Evolutionary conservation across 30 jellyfish, hydroid and myxozoan species (phyloP), one percentile per base, ranked within the genome.

Genomic region (Rhopilema esculentum): DNA sequence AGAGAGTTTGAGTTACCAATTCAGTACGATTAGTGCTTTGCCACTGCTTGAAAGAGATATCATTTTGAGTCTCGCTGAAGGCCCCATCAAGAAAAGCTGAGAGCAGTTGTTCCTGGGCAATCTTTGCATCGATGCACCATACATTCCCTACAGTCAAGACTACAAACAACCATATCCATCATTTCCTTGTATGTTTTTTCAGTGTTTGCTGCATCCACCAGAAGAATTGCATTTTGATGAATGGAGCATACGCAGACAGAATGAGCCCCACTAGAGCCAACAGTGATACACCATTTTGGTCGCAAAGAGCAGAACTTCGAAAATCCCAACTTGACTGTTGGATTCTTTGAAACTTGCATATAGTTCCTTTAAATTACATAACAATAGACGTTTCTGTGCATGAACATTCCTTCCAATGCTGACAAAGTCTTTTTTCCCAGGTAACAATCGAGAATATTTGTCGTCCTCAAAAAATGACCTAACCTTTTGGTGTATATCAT

Each of bases 1-100:
- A 66, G 28, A 61, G 63, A 22, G 71, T 64, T 4, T 20, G 71
- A 16, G 26, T 23, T 4, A 89, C 27, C 4, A 89, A 72, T 22
- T 79, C 93, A 1, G 94, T 48, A 27, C 94, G 18, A 71, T 89
- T 83, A 4, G 76, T 63, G 25, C 69, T 73, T 26, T 75, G 24
- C 95, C 90, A 89, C 69, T 89, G 91, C 79, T 74, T 82, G 77
- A 89, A 89, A 0, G 49, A 26, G 7, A 89, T 70, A 51, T 82
- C 91, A 23, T 67, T 21, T 19, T 66, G 64, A 8, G 30, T 28
- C 68, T 70, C 49, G 30, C n/a, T 19, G 52, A 82, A 33, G 23
- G 68, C 31, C n/a, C 29, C 75, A 23, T 75, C 20, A 8, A 87
- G 75, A 49, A 61, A 87, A 25, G 29, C 65, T 17, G 20, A 66